These are phyloP conservation scores for Plemyria rubiginata DNA, from an alignment of 2,888 invertebrate species.

Conservation along the genomic window DNA sequence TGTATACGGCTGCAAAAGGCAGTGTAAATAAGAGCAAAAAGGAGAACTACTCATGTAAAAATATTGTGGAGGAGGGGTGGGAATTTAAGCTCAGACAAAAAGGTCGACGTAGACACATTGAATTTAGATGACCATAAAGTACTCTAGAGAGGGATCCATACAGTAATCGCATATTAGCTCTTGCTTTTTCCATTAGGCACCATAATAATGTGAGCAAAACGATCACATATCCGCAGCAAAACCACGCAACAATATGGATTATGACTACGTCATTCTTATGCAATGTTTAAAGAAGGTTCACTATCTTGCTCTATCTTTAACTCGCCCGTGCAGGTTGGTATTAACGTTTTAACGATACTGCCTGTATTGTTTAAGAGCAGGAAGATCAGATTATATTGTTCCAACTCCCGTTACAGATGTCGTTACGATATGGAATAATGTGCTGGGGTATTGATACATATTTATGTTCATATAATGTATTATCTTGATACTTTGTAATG, in stretches of 20 bases:
- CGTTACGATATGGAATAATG: slow-evolving; percentile 19
- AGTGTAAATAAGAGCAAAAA: neutral
- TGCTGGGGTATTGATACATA: slow-evolving; percentile 16
- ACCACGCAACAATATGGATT: slow-evolving; percentile 18
- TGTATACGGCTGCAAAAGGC: neutral
- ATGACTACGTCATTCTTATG: slow-evolving; percentile 21
- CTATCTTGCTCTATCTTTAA: neutral
- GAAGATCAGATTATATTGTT: slow-evolving; percentile 30
- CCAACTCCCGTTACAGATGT: slow-evolving; percentile 27
- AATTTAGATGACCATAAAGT: too few relatives aligned
- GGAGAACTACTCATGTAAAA: too few relatives aligned
- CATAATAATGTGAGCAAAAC: slow-evolving; percentile 14
- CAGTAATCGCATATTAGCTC: neutral
- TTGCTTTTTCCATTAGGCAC: neutral
- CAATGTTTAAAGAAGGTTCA: slow-evolving; percentile 8
- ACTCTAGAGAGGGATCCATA: too few relatives aligned
- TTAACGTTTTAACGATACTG: slow-evolving; percentile 19
- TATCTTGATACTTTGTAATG: neutral
- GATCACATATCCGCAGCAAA: slow-evolving; percentile 16
- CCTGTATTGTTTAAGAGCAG: slow-evolving; percentile 25
- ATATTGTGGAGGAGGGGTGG: neutral
- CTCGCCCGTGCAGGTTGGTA: neutral
- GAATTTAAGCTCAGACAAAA: neutral
- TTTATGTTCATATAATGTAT: slow-evolving; percentile 7
- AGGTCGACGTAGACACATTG: neutral